Evolutionary conservation across 1,140 invertebrate genomes (phyloP).

Genomic region (Rhizoglyphus robini): DNA sequence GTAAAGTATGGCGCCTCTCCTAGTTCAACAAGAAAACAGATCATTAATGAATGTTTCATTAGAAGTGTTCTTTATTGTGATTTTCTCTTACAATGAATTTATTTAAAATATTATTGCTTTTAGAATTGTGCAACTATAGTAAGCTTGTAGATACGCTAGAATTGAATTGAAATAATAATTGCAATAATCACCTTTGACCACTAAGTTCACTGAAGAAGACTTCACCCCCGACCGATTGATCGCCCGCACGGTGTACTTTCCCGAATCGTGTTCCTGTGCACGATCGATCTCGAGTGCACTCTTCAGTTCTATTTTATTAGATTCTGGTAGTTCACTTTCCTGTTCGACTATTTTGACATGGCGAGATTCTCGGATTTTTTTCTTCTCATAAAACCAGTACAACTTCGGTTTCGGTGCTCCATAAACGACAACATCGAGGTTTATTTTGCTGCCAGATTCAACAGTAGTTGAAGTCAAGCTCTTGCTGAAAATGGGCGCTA

Average conservation of each 20-base stretch:
- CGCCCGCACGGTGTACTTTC: conserved; percentile 61
- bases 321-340: conserved; percentile 28
- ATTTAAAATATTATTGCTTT: no score
- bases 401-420: conserved; percentile 53
- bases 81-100: no score
- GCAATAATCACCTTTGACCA: conserved; percentile 40
- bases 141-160: no score
- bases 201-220: conserved; percentile 57
- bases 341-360: conserved; percentile 43
- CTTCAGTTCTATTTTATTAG: neutral
- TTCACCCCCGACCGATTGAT: conserved; percentile 59
- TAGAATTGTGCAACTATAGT: no score
- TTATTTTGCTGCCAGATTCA: conserved; percentile 43
- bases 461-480: conserved; percentile 50
- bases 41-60: no score
- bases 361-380: conserved; percentile 46
- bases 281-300: conserved; percentile 35
- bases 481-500: conserved; percentile 46
- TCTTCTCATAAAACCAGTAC: conserved; percentile 60
- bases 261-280: conserved; percentile 52
- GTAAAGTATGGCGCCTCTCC: conserved; percentile 45
- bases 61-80: no score
- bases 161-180: no score
- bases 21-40: neutral
- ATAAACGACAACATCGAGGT: conserved; percentile 52